Base-by-base conservation (phyloP, 2,113 vertebrate species). In the Odocoileus virginianus region DNA sequence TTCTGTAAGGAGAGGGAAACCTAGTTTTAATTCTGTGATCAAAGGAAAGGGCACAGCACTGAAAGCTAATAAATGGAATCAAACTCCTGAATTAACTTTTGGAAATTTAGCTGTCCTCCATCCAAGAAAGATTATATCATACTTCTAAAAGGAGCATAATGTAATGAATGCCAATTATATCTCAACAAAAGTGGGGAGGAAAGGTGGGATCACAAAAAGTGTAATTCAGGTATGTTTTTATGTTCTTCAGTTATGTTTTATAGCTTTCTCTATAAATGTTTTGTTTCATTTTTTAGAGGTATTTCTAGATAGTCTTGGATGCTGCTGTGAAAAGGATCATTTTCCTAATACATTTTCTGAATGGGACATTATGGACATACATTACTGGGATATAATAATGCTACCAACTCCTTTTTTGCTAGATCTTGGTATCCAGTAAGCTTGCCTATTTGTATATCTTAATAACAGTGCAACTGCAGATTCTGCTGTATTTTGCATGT, bases 1-100 rank as follows among this genome's bases (percentile, higher is more conserved):
- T 52, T 99, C 99, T 99, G 95, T 28, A 96, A 95, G 33, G 36
- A 40, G 12, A 89, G 97, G 15, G 96, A 97, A 98, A 95, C 2
- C 27, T n/a, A 47, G 9, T 11, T 86, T 98, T 83, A 97, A 94
- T 47, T 81, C 50, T 40, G 33, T 97, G 30, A 98, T 95, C 6
- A 95, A 74, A 96, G 43, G 15, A 95, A 84, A 64, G 25, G 45
- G n/a, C 17, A 88, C 0, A 85, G 54, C 60, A 21, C 45, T 86
- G 14, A 64, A 93, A 96, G 45, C 19, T 82, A 89, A 89, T 82
- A 93, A 89, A 45, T 0, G 40, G 43, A 85, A 87, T 7, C 60
- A 79, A 45, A 89, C 23, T 79, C 17, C 81, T 86, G 6, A 88
- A 86, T 86, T 76, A 55, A 76, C 40, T 92, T 76, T 84, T 52